Base-by-base conservation (phyloP, 2,797 vertebrate species). In the Takifugu ocellatus region DNA sequence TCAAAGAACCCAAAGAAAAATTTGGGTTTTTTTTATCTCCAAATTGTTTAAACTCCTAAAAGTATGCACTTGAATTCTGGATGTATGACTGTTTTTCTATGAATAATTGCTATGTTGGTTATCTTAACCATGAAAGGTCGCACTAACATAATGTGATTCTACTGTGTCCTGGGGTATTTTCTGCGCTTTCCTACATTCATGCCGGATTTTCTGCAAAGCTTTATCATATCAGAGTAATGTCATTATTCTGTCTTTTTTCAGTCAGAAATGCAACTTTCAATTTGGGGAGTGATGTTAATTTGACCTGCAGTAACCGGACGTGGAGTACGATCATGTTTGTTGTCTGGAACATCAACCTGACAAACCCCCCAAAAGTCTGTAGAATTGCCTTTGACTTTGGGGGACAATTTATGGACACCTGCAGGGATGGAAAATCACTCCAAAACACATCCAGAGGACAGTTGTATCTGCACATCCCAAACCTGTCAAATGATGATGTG, bases 381-480 rank as follows among this genome's bases (percentile, higher is more conserved):
- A 0, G 0, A 0, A 73, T 91, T 16, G n/a, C 4, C 0, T 39
- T 27, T 1, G 11, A 0, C 8, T 1, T 2, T 0, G 0, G 0
- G 59, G 33, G 0, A 0, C 0, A 0, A 8, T 0, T 21, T 0
- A 0, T 1, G 0, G 10, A 88, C 77, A 1, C 3, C 3, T 93
- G 92, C 56, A 26, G 36, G 0, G 87, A 87, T 57, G 71, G 78
- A 15, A 91, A 86, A 53, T 46, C 15, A 0, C 55, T 90, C 4
- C 11, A 0, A 17, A 87, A 77, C 63, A 70, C 59, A 2, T 64
- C 81, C 33, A 49, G 12, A 0, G 51, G 25, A 59, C 33, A 53
- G 44, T 59, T 63, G 0, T 81, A 80, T 63, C 82, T 93, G 46
- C 56, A 71, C 58, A 88, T 93, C 67, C 81, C 88, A 26, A 39